A percentile compares a stretch with the other conserved stretches of the same genome.
Conservation (phyloP, 1,140 invertebrate species). For the Epicauta chinensis region DNA sequence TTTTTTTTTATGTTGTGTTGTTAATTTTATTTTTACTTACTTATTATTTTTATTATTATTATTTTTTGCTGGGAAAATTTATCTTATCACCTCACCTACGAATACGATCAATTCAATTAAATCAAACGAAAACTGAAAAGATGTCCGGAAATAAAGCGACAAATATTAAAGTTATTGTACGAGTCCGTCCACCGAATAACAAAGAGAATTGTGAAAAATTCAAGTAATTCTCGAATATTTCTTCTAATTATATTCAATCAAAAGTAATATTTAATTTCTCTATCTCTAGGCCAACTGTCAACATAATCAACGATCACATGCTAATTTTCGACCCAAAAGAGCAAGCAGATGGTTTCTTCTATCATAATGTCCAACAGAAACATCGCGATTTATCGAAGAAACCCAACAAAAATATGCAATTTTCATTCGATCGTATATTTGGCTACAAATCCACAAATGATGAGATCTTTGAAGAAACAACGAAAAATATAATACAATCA, state of each 20-base stretch:
- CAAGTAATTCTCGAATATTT: conserved; percentile 24
- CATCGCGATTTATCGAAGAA: conserved; percentile 74
- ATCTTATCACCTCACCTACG: background rate
- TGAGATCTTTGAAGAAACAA: conserved; percentile 74
- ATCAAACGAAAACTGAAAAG: conserved; percentile 8
- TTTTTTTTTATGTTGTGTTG: no score
- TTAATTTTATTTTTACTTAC: no score
- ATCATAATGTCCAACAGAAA: conserved; percentile 69
- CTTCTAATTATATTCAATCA: background rate
- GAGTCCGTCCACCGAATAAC: conserved; percentile 66
- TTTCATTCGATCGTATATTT: conserved; percentile 84
- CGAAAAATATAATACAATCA: conserved; percentile 64
- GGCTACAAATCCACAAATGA: conserved; percentile 56
- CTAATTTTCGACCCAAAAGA: conserved; percentile 88
- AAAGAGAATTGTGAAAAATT: conserved; percentile 49
- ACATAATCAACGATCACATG: conserved; percentile 69
- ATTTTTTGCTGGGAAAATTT: background rate
- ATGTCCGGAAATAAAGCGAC: conserved; percentile 27
- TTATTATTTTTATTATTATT: background rate
- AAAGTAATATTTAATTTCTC: conserved; percentile 25
- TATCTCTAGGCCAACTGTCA: conserved; percentile 54
- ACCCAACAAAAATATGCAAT: conserved; percentile 78
- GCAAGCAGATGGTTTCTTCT: conserved; percentile 74
- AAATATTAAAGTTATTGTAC: conserved; percentile 68
- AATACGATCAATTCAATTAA: conserved; percentile 23